Evolutionary conservation across 2,888 invertebrate species (phyloP).

Genomic region (Diabrotica balteata): DNA sequence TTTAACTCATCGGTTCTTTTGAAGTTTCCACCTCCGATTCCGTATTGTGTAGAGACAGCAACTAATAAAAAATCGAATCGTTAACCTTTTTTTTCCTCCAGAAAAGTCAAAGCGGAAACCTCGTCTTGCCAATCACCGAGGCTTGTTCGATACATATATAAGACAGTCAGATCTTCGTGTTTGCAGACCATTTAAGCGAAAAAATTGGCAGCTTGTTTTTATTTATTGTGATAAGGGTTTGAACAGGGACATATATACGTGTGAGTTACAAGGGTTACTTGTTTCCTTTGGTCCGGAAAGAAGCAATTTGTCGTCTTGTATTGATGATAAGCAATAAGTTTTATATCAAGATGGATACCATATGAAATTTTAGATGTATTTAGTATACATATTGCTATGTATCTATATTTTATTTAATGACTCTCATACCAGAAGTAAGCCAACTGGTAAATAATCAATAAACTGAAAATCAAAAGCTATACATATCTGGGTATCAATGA

Average conservation of each 20-base stretch:
- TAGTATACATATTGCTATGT: too few species aligned
- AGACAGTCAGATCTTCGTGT: conserved; percentile 11
- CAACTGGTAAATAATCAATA: too few species aligned
- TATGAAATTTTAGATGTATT: too few species aligned
- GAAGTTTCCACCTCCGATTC: conserved; percentile 34
- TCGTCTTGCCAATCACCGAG: background rate
- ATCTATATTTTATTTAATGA: too few species aligned
- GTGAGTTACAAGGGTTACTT: background rate
- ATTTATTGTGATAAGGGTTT: conserved; percentile 1
- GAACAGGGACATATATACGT: background rate
- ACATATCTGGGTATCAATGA: too few species aligned
- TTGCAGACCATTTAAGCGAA: conserved; percentile 13
- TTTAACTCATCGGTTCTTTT: conserved; percentile 47
- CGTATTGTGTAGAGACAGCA: background rate
- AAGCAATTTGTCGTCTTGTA: too few species aligned
- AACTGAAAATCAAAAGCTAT: too few species aligned
- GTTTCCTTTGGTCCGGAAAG: too few species aligned
- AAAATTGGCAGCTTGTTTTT: conserved; percentile 10
- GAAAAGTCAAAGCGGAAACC: conserved; percentile 2
- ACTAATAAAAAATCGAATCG: conserved; percentile 3
- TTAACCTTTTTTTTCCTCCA: conserved; percentile 1
- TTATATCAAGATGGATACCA: too few species aligned
- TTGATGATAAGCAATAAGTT: too few species aligned
- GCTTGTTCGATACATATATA: background rate
- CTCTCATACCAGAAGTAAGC: too few species aligned